These are phyloP conservation scores for Triops longicaudatus DNA, from an alignment of 1,140 invertebrate genomes.

Conservation along the genomic window DNA sequence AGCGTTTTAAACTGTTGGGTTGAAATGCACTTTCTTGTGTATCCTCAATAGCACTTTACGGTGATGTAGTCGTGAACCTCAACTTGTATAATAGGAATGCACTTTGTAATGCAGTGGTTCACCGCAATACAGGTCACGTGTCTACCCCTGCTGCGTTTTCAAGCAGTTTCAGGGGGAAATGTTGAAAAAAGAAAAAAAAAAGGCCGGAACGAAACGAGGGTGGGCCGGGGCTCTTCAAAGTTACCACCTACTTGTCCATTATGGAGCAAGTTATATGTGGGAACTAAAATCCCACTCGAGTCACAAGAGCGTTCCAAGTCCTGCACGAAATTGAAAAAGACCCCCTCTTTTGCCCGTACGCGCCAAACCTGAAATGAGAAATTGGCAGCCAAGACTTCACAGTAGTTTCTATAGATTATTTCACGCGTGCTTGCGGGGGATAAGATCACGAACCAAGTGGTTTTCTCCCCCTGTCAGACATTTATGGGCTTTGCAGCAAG, in stretches of 20 bases:
- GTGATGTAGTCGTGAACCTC: neutral
- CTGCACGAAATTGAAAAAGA: conserved; percentile 12
- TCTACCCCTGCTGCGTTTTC: neutral
- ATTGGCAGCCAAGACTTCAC: neutral
- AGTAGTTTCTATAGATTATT: conserved; percentile 1
- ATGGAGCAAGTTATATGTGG: neutral
- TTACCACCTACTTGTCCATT: neutral
- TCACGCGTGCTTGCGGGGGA: neutral
- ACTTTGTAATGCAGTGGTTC: neutral
- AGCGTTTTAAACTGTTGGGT: neutral
- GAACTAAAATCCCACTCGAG: conserved; percentile 1
- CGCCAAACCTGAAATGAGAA: neutral
- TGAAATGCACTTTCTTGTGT: neutral
- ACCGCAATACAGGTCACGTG: conserved; percentile 10
- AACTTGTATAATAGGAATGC: neutral
- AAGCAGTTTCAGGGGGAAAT: neutral
- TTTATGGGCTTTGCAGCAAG: neutral
- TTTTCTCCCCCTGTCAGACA: neutral
- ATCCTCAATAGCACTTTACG: neutral
- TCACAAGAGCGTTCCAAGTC: neutral
- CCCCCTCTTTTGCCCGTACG: neutral
- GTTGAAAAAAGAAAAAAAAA: neutral
- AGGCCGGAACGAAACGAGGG: neutral
- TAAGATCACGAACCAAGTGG: neutral
- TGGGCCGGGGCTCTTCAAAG: neutral